A percentile compares a stretch with the other conserved stretches of the same genome.
Evolutionary conservation across 2,888 invertebrate species (phyloP).

Genomic region (Teleiodes luculella): DNA sequence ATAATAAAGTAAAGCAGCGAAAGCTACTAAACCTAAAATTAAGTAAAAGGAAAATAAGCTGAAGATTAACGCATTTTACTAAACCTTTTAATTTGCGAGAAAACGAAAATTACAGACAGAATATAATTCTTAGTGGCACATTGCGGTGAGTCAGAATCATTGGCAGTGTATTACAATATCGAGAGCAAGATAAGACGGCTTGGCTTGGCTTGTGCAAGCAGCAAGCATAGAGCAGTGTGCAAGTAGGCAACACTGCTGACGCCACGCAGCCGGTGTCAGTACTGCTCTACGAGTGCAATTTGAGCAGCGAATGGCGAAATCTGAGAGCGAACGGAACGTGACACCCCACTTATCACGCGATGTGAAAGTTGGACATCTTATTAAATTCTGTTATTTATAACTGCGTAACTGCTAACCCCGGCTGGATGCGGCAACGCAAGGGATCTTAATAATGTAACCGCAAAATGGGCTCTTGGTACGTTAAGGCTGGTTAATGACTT

Average conservation of each 20-base stretch:
- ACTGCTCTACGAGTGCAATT: conserved; percentile 49
- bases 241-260: conserved; percentile 25
- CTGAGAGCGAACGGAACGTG: conserved; percentile 67
- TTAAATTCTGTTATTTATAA: conserved; percentile 65
- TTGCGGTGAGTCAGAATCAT: no score
- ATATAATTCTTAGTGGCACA: no score
- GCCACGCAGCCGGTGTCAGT: conserved; percentile 30
- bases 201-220: not conserved
- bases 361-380: conserved; percentile 68
- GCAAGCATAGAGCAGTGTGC: no score
- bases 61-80: no score
- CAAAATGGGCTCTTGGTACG: conserved; percentile 19
- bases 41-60: conserved; percentile 29
- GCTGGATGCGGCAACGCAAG: conserved; percentile 27
- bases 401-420: conserved; percentile 36
- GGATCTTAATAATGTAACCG: conserved; percentile 21
- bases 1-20: conserved; percentile 18
- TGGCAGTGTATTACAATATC: no score
- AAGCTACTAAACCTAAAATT: no score
- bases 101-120: no score
- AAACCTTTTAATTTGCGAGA: no score
- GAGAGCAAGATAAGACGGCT: no score
- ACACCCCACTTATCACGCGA: conserved; percentile 69
- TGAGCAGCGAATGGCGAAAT: conserved; percentile 67
- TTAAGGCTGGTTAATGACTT: conserved; percentile 18